phyloP scores from a whole-genome alignment of 2,797 vertebrate genomes.

The Alcedo atthis region DNA sequence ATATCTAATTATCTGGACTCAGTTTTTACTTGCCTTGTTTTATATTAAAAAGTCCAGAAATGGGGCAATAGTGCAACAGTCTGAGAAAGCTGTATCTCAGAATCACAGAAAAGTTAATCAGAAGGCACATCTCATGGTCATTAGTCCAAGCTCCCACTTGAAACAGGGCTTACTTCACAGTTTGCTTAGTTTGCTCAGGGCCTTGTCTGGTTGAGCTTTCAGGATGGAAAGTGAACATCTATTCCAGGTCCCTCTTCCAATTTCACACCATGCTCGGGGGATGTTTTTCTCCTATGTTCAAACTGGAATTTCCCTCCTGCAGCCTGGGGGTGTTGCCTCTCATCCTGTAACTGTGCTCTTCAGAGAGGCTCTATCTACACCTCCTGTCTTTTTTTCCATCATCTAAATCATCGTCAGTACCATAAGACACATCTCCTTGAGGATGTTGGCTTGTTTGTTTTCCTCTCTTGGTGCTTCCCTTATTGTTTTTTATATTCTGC shows the following conservation, averaged over 20 bases:
- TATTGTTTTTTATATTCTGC: neutral
- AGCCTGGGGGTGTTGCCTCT: neutral
- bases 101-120: neutral
- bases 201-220: neutral
- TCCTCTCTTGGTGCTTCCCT: neutral
- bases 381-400: neutral
- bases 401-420: neutral
- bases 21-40: neutral
- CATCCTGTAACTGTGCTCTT: neutral
- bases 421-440: neutral
- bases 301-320: neutral
- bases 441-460: neutral
- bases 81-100: neutral
- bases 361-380: neutral
- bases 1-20: neutral
- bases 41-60: neutral
- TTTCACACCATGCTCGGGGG: neutral
- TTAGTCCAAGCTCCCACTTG: neutral
- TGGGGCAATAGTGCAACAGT: neutral
- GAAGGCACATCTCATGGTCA: fast-evolving
- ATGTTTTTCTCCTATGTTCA: neutral
- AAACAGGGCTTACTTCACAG: neutral
- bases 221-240: neutral
- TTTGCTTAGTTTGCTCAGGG: neutral
- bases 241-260: neutral